Conservation (phyloP, 2,888 invertebrate species). For the Caenorhabditis sulstoni region DNA sequence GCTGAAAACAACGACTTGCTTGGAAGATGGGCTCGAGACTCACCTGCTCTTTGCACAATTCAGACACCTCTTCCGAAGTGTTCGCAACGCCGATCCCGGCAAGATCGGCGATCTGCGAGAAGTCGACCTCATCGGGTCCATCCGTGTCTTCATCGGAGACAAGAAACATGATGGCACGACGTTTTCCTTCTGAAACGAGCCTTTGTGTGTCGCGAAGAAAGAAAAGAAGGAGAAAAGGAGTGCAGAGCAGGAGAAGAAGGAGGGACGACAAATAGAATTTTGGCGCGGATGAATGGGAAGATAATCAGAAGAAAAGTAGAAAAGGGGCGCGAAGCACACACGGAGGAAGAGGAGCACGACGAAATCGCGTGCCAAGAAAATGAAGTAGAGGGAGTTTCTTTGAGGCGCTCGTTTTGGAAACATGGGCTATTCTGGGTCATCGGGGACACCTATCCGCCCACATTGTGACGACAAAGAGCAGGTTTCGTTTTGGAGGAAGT, state of each 20-base stretch:
- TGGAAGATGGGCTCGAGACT: background rate
- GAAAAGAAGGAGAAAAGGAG: constrained; percentile 39
- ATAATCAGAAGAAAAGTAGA: constrained; percentile 55
- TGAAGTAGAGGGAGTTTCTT: constrained; percentile 19
- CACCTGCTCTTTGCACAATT: constrained; percentile 58
- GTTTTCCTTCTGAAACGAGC: constrained; percentile 1
- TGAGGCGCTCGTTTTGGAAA: constrained; percentile 42
- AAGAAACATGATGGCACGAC: constrained; percentile 30
- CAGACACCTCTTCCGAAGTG: constrained; percentile 35
- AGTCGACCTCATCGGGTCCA: constrained; percentile 43
- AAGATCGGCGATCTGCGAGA: constrained; percentile 22
- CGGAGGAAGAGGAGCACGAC: constrained; percentile 27
- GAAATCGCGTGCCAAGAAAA: constrained; percentile 47
- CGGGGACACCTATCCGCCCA: constrained; percentile 34
- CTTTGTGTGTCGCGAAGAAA: constrained; percentile 21
- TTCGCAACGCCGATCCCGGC: constrained; percentile 37
- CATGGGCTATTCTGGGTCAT: constrained; percentile 31
- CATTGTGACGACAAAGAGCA: constrained; percentile 32
- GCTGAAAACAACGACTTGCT: constrained; percentile 12
- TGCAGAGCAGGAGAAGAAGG: constrained; percentile 36
- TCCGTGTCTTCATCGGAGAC: constrained; percentile 54
- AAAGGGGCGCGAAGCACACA: constrained; percentile 34
- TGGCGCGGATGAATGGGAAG: constrained; percentile 56
- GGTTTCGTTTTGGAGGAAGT: constrained; percentile 3
- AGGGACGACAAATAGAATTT: constrained; percentile 55